Percentiles rank a stretch among this genome's conserved stretches.
Evolutionary conservation across 2,113 vertebrate species (phyloP).

Genomic region (Aleadryas rufinucha): DNA sequence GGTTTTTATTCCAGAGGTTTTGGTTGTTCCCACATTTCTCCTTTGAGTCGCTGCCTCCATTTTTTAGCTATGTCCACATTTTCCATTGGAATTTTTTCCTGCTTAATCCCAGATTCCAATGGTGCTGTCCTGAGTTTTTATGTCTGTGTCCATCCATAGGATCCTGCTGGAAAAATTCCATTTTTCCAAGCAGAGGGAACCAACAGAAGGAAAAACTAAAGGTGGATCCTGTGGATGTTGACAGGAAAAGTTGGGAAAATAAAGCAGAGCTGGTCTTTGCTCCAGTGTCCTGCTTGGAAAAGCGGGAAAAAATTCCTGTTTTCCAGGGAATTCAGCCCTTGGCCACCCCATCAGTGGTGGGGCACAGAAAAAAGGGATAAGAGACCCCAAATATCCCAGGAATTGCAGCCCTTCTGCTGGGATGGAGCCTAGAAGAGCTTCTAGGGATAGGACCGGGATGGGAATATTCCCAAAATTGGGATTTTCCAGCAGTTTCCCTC

Average conservation of each 20-base stretch:
- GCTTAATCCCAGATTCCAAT: neutral
- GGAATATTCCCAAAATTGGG: neutral
- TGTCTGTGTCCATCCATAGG: rapidly evolving
- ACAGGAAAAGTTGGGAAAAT: neutral
- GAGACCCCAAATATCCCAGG: rapidly evolving
- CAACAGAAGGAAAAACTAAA: neutral
- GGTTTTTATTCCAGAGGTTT: neutral
- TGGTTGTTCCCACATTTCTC: slow-evolving; percentile 32
- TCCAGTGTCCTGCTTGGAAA: neutral
- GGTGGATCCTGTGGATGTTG: neutral
- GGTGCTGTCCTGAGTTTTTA: neutral
- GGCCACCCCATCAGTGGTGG: neutral
- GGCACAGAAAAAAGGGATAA: neutral
- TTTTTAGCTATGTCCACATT: neutral
- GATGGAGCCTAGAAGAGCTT: neutral
- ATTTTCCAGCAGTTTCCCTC: neutral
- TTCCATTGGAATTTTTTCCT: neutral
- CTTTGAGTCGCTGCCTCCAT: slow-evolving; percentile 42
- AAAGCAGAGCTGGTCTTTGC: neutral
- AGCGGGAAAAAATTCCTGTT: neutral
- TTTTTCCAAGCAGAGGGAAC: neutral
- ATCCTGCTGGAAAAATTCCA: neutral
- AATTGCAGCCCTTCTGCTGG: neutral
- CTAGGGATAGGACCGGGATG: rapidly evolving
- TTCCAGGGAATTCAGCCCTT: neutral